These are phyloP conservation scores for Atherinosoma microstoma DNA, from an alignment of 2,797 vertebrate genomes.

Conservation along the genomic window DNA sequence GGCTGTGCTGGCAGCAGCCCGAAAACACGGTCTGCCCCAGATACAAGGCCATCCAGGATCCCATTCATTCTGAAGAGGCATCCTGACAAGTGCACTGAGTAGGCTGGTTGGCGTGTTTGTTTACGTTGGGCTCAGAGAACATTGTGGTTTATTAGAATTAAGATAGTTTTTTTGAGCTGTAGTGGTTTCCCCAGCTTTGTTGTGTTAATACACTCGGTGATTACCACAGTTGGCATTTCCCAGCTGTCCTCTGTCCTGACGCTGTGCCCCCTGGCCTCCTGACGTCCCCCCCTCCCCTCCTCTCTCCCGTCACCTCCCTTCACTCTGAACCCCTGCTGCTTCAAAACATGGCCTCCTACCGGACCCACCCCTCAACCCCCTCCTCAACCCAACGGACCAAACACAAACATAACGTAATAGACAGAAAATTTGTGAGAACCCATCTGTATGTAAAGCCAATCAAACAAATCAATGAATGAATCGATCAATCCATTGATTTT, in stretches of 20 bases:
- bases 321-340: conserved; percentile 70
- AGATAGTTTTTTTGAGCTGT: background rate
- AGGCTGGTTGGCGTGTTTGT: conserved; percentile 38
- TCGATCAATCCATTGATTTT: conserved; percentile 77
- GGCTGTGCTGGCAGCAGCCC: conserved; percentile 45
- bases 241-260: conserved; percentile 76
- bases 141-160: conserved; percentile 18
- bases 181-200: background rate
- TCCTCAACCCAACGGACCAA: conserved; percentile 36
- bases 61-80: conserved; percentile 41
- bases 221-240: conserved; percentile 58
- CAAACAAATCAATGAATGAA: conserved; percentile 74
- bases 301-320: conserved; percentile 57
- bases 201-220: conserved; percentile 20
- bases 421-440: conserved; percentile 55
- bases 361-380: conserved; percentile 44
- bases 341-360: conserved; percentile 66
- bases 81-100: conserved; percentile 44
- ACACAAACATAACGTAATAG: conserved; percentile 23
- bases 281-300: conserved; percentile 26
- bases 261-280: conserved; percentile 53
- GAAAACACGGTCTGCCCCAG: conserved; percentile 49
- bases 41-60: conserved; percentile 43
- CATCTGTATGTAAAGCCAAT: conserved; percentile 72
- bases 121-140: conserved; percentile 24